phyloP scores from a whole-genome alignment of 2,888 invertebrate species.

The Dastarcus helophoroides region DNA sequence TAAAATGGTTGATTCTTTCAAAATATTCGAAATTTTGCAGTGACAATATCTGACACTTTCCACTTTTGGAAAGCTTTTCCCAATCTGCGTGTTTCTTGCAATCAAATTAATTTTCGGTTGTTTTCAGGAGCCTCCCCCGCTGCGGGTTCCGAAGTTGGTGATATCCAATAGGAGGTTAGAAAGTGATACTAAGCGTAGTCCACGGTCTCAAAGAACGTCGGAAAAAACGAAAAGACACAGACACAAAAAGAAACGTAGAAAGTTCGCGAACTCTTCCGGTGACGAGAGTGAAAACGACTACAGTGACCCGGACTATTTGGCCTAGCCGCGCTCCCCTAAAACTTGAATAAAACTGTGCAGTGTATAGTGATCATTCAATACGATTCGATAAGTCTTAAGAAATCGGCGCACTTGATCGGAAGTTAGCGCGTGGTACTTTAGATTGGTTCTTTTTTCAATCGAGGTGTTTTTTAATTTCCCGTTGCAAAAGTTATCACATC shows the following conservation, averaged over 20 bases:
- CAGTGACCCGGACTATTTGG: conserved; percentile 46
- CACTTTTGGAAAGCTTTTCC: no score
- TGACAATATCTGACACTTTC: no score
- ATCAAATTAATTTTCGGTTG: no score
- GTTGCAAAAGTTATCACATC: conserved; percentile 23
- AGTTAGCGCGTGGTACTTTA: no score
- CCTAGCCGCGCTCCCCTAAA: conserved; percentile 31
- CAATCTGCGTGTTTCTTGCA: no score
- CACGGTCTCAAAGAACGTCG: conserved; percentile 32
- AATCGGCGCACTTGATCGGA: no score
- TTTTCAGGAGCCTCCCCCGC: no score
- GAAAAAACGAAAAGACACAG: conserved; percentile 39
- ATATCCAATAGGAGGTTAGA: conserved; percentile 37
- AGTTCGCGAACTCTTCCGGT: conserved; percentile 42
- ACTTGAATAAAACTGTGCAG: conserved; percentile 19
- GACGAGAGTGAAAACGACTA: conserved; percentile 55
- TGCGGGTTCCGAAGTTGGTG: conserved; percentile 42
- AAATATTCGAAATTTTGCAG: no score
- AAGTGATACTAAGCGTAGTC: conserved; percentile 33
- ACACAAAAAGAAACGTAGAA: conserved; percentile 45
- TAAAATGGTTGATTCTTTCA: no score
- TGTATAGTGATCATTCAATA: conserved; percentile 19
- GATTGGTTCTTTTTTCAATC: no score
- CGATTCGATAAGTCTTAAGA: no score
- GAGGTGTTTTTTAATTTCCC: conserved; percentile 1